These are phyloP conservation scores for Pissodes strobi DNA, from an alignment of 1,140 invertebrate genomes.

Conservation along the genomic window DNA sequence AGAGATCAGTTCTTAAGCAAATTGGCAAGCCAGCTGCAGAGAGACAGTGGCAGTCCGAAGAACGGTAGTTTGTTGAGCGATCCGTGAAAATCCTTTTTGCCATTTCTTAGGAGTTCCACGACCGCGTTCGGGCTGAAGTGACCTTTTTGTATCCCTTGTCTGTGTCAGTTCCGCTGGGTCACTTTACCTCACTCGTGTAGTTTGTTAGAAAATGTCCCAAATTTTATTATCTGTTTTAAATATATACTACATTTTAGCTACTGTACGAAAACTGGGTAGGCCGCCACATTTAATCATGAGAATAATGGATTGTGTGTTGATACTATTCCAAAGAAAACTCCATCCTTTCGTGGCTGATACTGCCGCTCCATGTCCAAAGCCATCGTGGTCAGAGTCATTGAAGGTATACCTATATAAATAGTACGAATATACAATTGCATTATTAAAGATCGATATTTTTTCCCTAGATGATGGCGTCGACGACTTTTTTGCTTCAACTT, in stretches of 20 bases:
- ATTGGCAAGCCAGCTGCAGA: too few relatives aligned
- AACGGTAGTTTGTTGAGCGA: too few relatives aligned
- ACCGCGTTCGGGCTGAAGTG: too few relatives aligned
- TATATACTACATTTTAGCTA: conserved; percentile 63
- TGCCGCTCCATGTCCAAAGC: conserved; percentile 82
- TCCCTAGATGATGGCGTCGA: conserved; percentile 88
- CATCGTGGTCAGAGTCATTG: conserved; percentile 94
- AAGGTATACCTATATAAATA: conserved; percentile 65
- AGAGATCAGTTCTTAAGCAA: too few relatives aligned
- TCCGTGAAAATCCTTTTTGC: too few relatives aligned
- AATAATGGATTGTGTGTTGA: conserved; percentile 96
- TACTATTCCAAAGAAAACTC: conserved; percentile 88
- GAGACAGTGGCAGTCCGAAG: too few relatives aligned
- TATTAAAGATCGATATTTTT: background rate
- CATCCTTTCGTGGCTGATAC: conserved; percentile 81
- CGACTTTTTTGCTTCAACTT: conserved; percentile 89
- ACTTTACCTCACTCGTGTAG: too few relatives aligned
- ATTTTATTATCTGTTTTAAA: too few relatives aligned
- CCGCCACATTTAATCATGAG: conserved; percentile 97
- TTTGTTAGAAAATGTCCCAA: too few relatives aligned
- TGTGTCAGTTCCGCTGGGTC: too few relatives aligned
- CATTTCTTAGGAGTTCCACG: too few relatives aligned
- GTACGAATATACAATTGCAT: background rate
- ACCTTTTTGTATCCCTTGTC: too few relatives aligned
- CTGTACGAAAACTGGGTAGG: conserved; percentile 89